These are phyloP conservation scores for Sebastes vulpes DNA, from an alignment of 2,797 vertebrate genomes.

Conservation along the genomic window DNA sequence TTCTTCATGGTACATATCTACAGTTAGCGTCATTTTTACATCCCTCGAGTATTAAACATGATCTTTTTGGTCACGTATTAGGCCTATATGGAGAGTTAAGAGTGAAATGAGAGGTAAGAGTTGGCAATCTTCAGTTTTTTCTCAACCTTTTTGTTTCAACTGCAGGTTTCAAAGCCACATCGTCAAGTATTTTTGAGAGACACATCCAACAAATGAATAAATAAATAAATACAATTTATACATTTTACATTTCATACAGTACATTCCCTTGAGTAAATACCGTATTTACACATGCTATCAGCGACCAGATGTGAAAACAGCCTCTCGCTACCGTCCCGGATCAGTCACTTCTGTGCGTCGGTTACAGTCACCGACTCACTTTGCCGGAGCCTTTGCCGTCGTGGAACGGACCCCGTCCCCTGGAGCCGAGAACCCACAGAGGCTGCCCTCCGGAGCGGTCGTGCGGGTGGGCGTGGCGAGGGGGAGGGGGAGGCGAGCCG, in stretches of 20 bases:
- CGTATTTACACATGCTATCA: conserved; percentile 85
- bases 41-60: conserved; percentile 63
- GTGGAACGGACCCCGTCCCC: conserved; percentile 81
- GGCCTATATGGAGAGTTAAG: conserved; percentile 62
- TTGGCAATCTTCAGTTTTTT: conserved; percentile 77
- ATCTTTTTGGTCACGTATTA: conserved; percentile 75
- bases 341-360: conserved; percentile 31
- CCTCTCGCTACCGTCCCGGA: conserved; percentile 31
- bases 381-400: conserved; percentile 89
- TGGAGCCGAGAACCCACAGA: conserved; percentile 85
- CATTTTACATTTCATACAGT: conserved; percentile 88
- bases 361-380: conserved; percentile 88
- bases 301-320: conserved; percentile 47
- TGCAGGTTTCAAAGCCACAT: conserved; percentile 66
- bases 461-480: conserved; percentile 84
- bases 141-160: conserved; percentile 53
- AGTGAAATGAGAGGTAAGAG: conserved; percentile 78
- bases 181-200: conserved; percentile 69
- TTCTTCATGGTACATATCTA: conserved; percentile 78
- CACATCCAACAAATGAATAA: conserved; percentile 79
- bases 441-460: conserved; percentile 72
- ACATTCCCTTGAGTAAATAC: conserved; percentile 87
- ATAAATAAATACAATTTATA: conserved; percentile 88
- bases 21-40: conserved; percentile 64
- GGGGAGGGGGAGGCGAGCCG: conserved; percentile 92